Evolutionary conservation across 2,113 vertebrate species (phyloP).

Genomic region (Rhea americana): DNA sequence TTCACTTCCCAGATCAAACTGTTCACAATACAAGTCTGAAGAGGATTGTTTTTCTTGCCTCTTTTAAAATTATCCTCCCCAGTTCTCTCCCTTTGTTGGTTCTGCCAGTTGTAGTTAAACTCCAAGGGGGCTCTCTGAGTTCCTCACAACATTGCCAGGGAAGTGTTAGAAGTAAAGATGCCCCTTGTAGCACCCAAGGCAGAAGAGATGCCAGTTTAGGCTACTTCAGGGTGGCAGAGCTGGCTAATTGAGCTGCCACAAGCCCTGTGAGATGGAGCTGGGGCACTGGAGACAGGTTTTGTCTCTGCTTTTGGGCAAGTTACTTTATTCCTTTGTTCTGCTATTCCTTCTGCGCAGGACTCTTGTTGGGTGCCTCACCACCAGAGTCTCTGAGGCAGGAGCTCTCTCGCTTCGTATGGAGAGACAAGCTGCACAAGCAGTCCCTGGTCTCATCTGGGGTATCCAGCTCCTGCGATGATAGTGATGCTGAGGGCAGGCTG

Average conservation of each 20-base stretch:
- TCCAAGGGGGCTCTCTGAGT: background rate
- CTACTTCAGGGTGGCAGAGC: background rate
- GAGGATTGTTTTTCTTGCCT: slow-evolving; percentile 53
- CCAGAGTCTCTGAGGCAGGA: background rate
- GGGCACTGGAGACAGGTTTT: background rate
- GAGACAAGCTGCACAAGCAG: background rate
- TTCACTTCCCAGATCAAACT: slow-evolving; percentile 27
- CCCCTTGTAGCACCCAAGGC: background rate
- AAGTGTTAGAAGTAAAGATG: background rate
- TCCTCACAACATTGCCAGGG: background rate
- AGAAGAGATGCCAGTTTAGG: background rate
- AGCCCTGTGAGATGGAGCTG: background rate
- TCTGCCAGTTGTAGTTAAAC: background rate
- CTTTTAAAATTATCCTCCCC: background rate
- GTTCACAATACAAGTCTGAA: slow-evolving; percentile 22
- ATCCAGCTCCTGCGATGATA: background rate
- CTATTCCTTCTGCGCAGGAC: fast-evolving
- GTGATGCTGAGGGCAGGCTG: background rate
- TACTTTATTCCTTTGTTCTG: background rate
- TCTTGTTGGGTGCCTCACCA: background rate
- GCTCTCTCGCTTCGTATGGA: background rate
- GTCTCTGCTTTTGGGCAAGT: background rate
- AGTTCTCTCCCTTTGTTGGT: slow-evolving; percentile 12
- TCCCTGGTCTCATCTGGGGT: background rate
- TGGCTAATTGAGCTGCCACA: background rate